Evolutionary conservation across 37 sponge, comb jelly and placozoan species (phyloP).

Genomic region (Mnemiopsis leidyi): DNA sequence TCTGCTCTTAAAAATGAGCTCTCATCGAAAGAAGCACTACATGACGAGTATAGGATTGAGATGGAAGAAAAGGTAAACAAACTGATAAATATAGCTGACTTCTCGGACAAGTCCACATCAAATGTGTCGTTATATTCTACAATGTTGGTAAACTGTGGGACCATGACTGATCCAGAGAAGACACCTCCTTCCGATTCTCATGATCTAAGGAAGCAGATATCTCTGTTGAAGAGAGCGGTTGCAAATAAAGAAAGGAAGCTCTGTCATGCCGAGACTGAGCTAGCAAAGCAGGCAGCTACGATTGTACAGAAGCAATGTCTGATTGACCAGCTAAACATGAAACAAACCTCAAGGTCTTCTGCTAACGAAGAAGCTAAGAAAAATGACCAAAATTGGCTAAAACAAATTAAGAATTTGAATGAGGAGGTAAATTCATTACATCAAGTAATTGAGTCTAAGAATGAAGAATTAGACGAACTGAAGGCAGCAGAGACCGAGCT

Average conservation of each 20-base stretch:
- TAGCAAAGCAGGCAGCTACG: constrained; percentile 2
- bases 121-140: not conserved
- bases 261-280: not conserved
- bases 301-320: constrained; percentile 15
- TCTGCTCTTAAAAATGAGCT: not conserved
- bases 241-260: constrained; percentile 5
- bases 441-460: not conserved
- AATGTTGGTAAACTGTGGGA: not conserved
- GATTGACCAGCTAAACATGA: not conserved
- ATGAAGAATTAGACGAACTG: not conserved
- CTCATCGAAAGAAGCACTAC: not conserved
- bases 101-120: not conserved
- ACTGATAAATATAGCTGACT: not conserved
- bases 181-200: not conserved
- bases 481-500: not conserved
- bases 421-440: not conserved
- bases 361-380: not conserved
- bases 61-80: not conserved
- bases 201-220: not conserved
- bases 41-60: not conserved
- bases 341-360: not conserved
- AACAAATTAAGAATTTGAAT: not conserved
- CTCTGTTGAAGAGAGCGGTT: not conserved
- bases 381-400: not conserved
- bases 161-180: not conserved